Evolutionary conservation across 2,888 invertebrate genomes (phyloP).

Genomic region (Aspidiotus rigidus): DNA sequence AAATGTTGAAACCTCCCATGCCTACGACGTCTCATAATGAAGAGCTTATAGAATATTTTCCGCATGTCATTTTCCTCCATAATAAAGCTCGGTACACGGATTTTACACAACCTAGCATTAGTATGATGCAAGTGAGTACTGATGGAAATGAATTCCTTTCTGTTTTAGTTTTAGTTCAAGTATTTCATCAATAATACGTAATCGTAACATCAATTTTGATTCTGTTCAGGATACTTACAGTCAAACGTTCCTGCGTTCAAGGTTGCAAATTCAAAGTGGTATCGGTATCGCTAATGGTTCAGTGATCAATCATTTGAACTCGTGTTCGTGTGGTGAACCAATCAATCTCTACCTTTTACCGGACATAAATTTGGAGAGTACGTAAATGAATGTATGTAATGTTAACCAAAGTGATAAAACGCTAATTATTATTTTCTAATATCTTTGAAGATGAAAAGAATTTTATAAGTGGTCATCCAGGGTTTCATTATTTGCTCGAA

Average conservation of each 20-base stretch:
- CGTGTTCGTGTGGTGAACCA: conserved; percentile 51
- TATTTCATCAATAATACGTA: no score
- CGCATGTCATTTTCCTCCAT: conserved; percentile 72
- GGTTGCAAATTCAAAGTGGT: conserved; percentile 57
- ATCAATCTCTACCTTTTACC: conserved; percentile 63
- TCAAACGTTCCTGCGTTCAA: conserved; percentile 54
- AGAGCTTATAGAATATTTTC: conserved; percentile 64
- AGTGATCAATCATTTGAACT: conserved; percentile 47
- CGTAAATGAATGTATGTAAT: conserved; percentile 16
- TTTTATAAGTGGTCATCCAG: conserved; percentile 53
- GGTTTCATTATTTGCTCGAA: conserved; percentile 55
- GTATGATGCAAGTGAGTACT: conserved; percentile 50
- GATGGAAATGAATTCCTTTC: no score
- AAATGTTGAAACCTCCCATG: conserved; percentile 75
- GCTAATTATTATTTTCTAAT: not conserved
- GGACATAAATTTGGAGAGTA: conserved; percentile 48
- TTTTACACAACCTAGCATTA: conserved; percentile 53
- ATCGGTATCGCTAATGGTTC: conserved; percentile 52
- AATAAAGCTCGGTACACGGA: conserved; percentile 70
- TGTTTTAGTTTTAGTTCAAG: no score
- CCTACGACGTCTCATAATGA: conserved; percentile 54
- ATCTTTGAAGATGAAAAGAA: conserved; percentile 45
- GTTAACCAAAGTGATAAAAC: not conserved
- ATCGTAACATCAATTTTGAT: not conserved
- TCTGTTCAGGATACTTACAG: conserved; percentile 45